These are phyloP conservation scores for Corythornis vintsioides DNA, from an alignment of 2,113 vertebrate species.

Conservation along the genomic window DNA sequence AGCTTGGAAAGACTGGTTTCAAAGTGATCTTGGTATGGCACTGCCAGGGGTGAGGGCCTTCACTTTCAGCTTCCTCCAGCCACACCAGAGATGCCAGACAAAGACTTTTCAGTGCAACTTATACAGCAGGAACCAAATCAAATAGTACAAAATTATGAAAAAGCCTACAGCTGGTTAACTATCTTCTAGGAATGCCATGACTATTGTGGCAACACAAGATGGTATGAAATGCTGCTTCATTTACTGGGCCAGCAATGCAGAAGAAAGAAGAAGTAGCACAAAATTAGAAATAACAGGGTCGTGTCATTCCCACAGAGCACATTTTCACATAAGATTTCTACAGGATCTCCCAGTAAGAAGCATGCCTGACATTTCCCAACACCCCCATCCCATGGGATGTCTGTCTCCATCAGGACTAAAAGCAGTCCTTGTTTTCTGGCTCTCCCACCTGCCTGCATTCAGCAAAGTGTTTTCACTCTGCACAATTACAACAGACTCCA, in stretches of 20 bases:
- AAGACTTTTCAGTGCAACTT: background rate
- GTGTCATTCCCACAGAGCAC: background rate
- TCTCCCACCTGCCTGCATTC: background rate
- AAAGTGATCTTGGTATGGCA: background rate
- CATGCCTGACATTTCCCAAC: background rate
- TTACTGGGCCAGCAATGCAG: background rate
- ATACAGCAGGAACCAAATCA: background rate
- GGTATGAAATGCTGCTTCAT: background rate
- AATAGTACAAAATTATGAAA: background rate
- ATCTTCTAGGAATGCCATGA: background rate
- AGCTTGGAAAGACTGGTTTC: background rate
- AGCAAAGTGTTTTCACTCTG: background rate
- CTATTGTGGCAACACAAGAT: background rate
- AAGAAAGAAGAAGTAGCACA: background rate
- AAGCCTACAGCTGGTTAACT: background rate
- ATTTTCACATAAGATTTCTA: background rate
- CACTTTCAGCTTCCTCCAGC: background rate
- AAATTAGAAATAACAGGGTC: background rate
- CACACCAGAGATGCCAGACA: background rate
- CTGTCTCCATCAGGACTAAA: background rate
- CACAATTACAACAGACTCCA: background rate
- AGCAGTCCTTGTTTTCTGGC: fast-evolving
- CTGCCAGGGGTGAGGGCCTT: background rate
- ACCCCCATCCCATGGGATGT: background rate
- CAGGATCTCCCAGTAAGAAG: background rate